phyloP scores from a whole-genome alignment of 1,140 invertebrate species.

The Lepidostoma basale region DNA sequence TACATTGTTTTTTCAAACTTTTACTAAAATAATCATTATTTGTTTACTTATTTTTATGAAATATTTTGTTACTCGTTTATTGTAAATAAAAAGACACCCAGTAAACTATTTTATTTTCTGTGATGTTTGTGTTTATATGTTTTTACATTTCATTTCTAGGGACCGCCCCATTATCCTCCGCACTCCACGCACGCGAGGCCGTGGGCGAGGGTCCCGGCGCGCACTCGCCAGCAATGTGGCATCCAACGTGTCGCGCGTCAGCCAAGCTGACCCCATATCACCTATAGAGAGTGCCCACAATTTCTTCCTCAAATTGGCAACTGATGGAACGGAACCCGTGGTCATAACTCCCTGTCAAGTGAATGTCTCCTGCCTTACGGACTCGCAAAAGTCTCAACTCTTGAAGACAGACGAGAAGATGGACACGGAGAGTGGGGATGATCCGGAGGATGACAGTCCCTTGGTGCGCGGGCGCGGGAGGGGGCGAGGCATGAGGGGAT shows the following conservation, averaged over 20 bases:
- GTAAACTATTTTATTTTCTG: too few relatives aligned
- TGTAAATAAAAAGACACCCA: too few relatives aligned
- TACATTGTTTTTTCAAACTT: too few relatives aligned
- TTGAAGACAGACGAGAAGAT: background rate
- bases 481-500: constrained; percentile 28
- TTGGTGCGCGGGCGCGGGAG: constrained; percentile 18
- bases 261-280: constrained; percentile 24
- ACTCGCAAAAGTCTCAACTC: background rate
- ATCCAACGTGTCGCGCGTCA: background rate
- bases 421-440: constrained; percentile 30
- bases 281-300: constrained; percentile 47
- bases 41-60: too few relatives aligned
- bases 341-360: constrained; percentile 41
- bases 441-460: constrained; percentile 30
- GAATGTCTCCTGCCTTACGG: constrained; percentile 52
- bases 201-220: constrained; percentile 49
- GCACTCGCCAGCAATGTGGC: constrained; percentile 35
- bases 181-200: constrained; percentile 51
- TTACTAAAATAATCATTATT: too few relatives aligned
- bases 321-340: constrained; percentile 47
- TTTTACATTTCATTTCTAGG: constrained; percentile 48
- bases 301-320: constrained; percentile 42
- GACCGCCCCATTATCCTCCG: constrained; percentile 54
- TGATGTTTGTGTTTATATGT: too few relatives aligned
- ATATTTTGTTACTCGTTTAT: too few relatives aligned